Evolutionary conservation across 2,797 vertebrate genomes (phyloP).

Genomic region (Sciaenops ocellatus): DNA sequence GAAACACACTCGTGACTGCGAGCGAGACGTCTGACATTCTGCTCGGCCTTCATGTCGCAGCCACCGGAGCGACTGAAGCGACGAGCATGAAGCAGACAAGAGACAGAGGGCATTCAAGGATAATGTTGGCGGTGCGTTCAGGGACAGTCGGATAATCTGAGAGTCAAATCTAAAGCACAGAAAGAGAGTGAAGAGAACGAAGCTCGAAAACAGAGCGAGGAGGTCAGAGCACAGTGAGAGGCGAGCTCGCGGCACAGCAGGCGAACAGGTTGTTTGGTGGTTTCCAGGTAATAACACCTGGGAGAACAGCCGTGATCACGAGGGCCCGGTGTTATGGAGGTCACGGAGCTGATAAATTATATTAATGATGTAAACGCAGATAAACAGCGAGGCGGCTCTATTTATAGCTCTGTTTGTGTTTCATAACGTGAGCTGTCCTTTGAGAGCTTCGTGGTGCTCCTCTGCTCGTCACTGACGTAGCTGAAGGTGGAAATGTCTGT

Average conservation of each 20-base stretch:
- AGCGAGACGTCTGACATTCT: background rate
- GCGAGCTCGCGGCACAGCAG: conserved; percentile 14
- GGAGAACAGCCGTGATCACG: conserved; percentile 20
- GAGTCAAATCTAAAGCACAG: background rate
- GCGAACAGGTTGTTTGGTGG: conserved; percentile 30
- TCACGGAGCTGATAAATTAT: conserved; percentile 9
- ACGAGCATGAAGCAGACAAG: background rate
- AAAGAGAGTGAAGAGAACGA: background rate
- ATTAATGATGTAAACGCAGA: background rate
- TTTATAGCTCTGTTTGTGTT: background rate
- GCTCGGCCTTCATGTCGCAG: background rate
- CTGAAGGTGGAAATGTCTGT: background rate
- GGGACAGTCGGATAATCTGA: background rate
- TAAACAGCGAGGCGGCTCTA: background rate
- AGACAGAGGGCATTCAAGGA: background rate
- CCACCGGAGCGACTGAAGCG: background rate
- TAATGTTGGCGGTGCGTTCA: background rate
- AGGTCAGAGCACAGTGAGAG: conserved; percentile 13
- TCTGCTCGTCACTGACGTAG: background rate
- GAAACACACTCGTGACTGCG: background rate
- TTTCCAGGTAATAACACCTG: conserved; percentile 63
- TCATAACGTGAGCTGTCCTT: background rate
- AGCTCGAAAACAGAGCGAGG: background rate
- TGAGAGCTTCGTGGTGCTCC: background rate
- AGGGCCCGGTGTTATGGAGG: conserved; percentile 10